Conservation (phyloP, 2,113 vertebrate species). For the Rynchops niger region DNA sequence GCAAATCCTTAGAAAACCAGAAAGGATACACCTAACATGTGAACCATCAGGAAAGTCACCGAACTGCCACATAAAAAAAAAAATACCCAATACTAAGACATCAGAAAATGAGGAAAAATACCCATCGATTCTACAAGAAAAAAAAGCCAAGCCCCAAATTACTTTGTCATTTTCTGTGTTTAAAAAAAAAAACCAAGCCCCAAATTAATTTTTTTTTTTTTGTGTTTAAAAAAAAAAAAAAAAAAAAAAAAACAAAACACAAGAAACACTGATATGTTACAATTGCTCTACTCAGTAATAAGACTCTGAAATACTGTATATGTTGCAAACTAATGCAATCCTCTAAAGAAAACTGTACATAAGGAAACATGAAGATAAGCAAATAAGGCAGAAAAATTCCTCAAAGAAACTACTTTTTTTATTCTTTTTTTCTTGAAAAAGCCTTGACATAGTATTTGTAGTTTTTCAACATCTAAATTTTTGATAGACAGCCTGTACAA, state of each 20-base stretch:
- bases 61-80: background rate
- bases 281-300: background rate
- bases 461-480: background rate
- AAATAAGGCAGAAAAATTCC: background rate
- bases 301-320: background rate
- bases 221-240: background rate
- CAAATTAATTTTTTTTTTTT: background rate
- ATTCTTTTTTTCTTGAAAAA: background rate
- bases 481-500: background rate
- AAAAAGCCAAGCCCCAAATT: background rate
- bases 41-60: background rate
- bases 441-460: background rate
- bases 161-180: background rate
- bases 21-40: background rate
- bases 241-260: no score
- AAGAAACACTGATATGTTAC: background rate
- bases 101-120: background rate
- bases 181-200: background rate
- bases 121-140: background rate
- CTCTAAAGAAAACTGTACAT: background rate
- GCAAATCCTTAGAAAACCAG: background rate
- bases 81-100: background rate
- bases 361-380: background rate
- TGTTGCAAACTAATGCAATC: background rate
- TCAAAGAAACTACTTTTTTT: background rate